Conservation (phyloP, 2,797 vertebrate genomes). For the Paramormyrops hopkinsi region DNA sequence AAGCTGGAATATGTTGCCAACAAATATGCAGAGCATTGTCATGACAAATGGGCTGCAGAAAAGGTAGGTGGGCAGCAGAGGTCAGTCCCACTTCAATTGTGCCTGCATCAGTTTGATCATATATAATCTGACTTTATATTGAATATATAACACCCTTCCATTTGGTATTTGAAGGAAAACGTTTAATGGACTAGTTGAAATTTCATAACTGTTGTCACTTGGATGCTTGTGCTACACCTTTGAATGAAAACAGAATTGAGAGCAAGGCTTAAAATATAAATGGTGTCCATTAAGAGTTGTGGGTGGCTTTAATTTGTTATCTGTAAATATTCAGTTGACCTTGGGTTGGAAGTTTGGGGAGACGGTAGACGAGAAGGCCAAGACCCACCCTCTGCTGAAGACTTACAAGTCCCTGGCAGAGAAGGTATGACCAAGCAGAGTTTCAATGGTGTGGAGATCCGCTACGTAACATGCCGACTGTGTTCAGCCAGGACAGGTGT, state of each 20-base stretch:
- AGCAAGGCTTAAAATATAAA: not conserved
- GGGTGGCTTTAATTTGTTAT: not conserved
- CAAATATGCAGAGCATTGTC: constrained; percentile 89
- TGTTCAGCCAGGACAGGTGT: not conserved
- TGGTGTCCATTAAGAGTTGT: not conserved
- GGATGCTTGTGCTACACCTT: not conserved
- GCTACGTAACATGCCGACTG: too few species aligned
- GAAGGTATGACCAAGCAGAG: constrained; percentile 67
- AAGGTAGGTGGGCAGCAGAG: constrained; percentile 70
- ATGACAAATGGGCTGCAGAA: constrained; percentile 95
- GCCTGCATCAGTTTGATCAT: not conserved
- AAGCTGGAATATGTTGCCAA: constrained; percentile 88
- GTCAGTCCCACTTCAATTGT: not conserved
- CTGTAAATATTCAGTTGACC: constrained; percentile 63
- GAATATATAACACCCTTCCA: not conserved
- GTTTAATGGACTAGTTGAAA: not conserved
- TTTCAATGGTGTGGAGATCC: not conserved
- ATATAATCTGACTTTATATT: not conserved
- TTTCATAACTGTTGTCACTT: not conserved
- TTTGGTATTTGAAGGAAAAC: not conserved
- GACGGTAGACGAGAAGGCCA: constrained; percentile 82
- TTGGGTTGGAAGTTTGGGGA: constrained; percentile 91
- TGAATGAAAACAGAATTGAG: not conserved
- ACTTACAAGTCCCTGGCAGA: constrained; percentile 88
- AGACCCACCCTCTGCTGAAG: constrained; percentile 86